Percentiles rank a stretch among this genome's conserved stretches.
phyloP scores from a whole-genome alignment of 2,113 vertebrate species.

The Mola mola region DNA sequence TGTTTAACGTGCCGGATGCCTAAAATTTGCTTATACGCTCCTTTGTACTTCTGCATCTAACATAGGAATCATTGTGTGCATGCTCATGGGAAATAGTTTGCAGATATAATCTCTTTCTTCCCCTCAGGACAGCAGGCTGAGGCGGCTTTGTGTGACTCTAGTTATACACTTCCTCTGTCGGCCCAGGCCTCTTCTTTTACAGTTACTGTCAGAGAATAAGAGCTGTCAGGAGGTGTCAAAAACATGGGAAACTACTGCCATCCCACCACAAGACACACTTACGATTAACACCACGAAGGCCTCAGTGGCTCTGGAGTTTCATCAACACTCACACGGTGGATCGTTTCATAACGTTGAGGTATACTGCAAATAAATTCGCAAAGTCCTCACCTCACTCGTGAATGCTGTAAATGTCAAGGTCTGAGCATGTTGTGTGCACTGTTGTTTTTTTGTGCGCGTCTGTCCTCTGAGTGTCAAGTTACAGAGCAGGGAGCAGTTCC shows the following conservation, averaged over 20 bases:
- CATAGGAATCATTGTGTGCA: neutral
- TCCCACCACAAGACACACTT: conserved; percentile 17
- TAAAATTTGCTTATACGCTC: neutral
- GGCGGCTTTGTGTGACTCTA: conserved; percentile 10
- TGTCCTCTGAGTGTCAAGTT: conserved; percentile 51
- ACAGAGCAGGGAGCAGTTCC: conserved; percentile 43
- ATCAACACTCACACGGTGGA: conserved; percentile 4
- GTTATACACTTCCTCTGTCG: conserved; percentile 50
- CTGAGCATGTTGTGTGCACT: neutral
- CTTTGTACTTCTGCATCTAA: neutral
- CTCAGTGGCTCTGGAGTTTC: neutral
- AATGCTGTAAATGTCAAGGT: neutral
- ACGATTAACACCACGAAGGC: conserved; percentile 20
- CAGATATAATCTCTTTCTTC: neutral
- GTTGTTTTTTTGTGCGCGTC: neutral
- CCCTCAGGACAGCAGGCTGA: neutral
- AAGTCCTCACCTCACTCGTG: no score
- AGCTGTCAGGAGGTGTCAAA: conserved; percentile 13
- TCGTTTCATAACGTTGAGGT: no score
- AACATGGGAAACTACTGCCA: conserved; percentile 8
- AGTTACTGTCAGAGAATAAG: conserved; percentile 31
- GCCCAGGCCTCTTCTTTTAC: conserved; percentile 25
- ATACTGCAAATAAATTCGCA: no score
- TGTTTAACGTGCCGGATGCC: no score
- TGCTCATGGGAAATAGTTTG: no score